These are phyloP conservation scores for Scomber scombrus DNA, from an alignment of 2,113 vertebrate species.

Conservation along the genomic window DNA sequence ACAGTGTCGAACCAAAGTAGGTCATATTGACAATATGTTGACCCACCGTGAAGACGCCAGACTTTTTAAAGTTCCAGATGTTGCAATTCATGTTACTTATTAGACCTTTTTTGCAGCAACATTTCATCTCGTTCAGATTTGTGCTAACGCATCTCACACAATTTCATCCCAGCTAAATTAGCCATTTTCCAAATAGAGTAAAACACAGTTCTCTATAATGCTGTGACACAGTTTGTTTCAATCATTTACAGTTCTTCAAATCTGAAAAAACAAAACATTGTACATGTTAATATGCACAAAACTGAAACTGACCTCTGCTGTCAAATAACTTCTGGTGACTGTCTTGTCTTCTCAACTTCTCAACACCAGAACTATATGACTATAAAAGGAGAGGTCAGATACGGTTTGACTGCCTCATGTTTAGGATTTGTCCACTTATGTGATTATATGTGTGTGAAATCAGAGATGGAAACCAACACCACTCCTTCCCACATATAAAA, in stretches of 20 bases:
- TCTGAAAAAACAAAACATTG: not conserved
- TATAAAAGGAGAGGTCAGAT: constrained; percentile 31
- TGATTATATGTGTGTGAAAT: not conserved
- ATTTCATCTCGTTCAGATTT: too few species aligned
- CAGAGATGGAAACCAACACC: too few species aligned
- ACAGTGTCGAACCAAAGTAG: constrained; percentile 19
- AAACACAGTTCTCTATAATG: not conserved
- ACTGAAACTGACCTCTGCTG: not conserved
- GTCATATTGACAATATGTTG: constrained; percentile 12
- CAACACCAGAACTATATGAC: not conserved
- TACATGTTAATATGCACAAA: not conserved
- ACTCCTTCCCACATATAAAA: not conserved
- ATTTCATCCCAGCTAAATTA: not conserved
- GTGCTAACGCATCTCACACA: not conserved
- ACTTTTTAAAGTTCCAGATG: not conserved
- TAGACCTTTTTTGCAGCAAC: too few species aligned
- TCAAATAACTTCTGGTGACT: not conserved
- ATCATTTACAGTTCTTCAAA: not conserved
- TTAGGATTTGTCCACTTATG: not conserved
- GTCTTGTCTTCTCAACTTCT: not conserved
- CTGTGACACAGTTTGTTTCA: too few species aligned
- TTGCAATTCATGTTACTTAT: not conserved
- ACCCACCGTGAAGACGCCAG: not conserved
- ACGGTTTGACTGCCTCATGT: not conserved
- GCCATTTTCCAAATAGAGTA: not conserved